Conservation (phyloP, 1,140 invertebrate genomes). For the Hyles euphorbiae region DNA sequence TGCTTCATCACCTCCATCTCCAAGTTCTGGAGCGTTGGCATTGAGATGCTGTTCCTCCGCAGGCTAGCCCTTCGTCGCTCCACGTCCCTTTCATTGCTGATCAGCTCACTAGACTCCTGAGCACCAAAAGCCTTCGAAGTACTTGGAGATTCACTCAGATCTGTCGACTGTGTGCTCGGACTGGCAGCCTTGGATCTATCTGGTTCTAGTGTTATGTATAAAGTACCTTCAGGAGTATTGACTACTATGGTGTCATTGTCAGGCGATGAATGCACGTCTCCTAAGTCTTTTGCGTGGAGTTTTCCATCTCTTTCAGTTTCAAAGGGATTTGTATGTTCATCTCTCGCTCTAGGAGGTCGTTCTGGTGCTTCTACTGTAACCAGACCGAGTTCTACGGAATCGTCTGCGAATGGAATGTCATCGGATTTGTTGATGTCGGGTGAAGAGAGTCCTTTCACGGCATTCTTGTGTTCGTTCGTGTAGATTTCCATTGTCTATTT, state of each 20-base stretch:
- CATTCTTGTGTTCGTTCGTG: slow-evolving; percentile 25
- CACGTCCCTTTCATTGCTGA: slow-evolving; percentile 41
- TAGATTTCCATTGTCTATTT: slow-evolving; percentile 49
- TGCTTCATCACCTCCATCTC: slow-evolving; percentile 57
- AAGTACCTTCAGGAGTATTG: slow-evolving; percentile 62
- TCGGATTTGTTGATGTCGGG: slow-evolving; percentile 37
- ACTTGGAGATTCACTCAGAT: slow-evolving; percentile 37
- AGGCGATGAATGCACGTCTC: slow-evolving; percentile 42
- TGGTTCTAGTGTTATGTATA: slow-evolving; percentile 64
- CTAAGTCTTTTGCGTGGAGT: slow-evolving; percentile 50
- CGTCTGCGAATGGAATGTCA: slow-evolving; percentile 55
- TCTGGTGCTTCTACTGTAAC: slow-evolving; percentile 37
- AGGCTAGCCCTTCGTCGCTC: slow-evolving; percentile 42
- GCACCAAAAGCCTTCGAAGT: slow-evolving; percentile 50
- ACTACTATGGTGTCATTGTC: slow-evolving; percentile 67
- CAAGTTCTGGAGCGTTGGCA: slow-evolving; percentile 64
- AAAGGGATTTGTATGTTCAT: slow-evolving; percentile 22
- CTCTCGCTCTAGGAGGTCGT: slow-evolving; percentile 34
- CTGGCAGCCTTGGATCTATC: slow-evolving; percentile 47
- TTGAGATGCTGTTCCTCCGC: slow-evolving; percentile 70
- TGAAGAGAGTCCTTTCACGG: slow-evolving; percentile 56
- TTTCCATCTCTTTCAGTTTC: slow-evolving; percentile 27
- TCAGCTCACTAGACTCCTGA: slow-evolving; percentile 43
- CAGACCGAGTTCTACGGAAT: slow-evolving; percentile 44
- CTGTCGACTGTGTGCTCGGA: slow-evolving; percentile 51